Conservation (phyloP, 2,888 invertebrate genomes). For the Meiosimyza platycephala region DNA sequence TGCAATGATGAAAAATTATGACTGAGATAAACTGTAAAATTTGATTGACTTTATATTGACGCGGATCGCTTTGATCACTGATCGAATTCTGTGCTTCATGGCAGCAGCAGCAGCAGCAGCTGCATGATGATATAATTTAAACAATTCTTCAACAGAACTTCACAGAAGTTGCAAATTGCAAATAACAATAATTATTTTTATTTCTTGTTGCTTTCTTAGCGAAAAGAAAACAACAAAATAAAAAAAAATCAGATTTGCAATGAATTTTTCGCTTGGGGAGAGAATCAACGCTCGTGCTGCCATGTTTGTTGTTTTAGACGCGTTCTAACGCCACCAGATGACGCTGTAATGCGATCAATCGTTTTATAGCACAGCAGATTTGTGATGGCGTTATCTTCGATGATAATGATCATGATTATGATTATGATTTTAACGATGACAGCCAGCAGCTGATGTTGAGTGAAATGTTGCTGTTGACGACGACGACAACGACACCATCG, state of each 20-base stretch:
- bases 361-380: constrained; percentile 34
- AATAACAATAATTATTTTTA: no score
- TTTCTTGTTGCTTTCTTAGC: no score
- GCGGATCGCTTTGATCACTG: constrained; percentile 34
- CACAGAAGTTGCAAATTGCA: constrained; percentile 12
- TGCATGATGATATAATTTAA: not conserved
- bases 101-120: not conserved
- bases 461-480: constrained; percentile 23
- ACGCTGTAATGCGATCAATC: constrained; percentile 15
- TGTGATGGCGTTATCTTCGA: not conserved
- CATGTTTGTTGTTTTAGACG: constrained; percentile 33
- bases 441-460: constrained; percentile 17
- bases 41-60: constrained; percentile 32
- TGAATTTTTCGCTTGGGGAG: no score
- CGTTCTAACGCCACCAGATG: constrained; percentile 35
- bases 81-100: constrained; percentile 24
- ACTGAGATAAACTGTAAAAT: constrained; percentile 29
- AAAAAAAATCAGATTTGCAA: no score
- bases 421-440: not conserved
- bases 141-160: not conserved
- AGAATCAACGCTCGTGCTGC: not conserved
- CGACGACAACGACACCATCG: not conserved
- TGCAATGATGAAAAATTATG: constrained; percentile 25
- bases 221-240: no score
- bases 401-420: not conserved